These are phyloP conservation scores for Elgaria multicarinata DNA, from an alignment of 2,113 vertebrate genomes.

Conservation along the genomic window DNA sequence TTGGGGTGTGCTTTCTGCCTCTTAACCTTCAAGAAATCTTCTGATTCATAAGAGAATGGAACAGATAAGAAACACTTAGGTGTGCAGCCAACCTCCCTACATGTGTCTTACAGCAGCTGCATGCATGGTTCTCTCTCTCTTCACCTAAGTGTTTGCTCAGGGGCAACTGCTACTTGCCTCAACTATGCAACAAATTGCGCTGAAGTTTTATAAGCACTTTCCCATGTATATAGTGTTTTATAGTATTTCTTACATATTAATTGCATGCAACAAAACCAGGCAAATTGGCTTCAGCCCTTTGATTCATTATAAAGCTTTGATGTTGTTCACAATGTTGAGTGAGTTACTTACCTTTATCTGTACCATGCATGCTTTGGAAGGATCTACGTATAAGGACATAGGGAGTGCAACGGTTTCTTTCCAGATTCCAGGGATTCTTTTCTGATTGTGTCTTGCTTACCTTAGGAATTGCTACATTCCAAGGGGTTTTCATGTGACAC, in stretches of 20 bases:
- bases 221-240: not conserved
- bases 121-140: not conserved
- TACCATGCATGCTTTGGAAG: not conserved
- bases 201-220: not conserved
- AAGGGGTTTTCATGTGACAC: not conserved
- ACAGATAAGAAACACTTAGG: not conserved
- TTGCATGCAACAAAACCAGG: not conserved
- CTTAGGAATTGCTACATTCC: constrained; percentile 18
- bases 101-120: not conserved
- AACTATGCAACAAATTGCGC: not conserved
- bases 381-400: not conserved
- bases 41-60: not conserved
- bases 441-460: constrained; percentile 15
- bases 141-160: not conserved
- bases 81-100: not conserved
- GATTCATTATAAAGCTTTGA: not conserved
- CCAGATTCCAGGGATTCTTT: constrained; percentile 25
- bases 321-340: not conserved
- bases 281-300: not conserved
- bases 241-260: not conserved
- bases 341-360: not conserved
- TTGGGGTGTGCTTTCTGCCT: not conserved
- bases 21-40: not conserved
- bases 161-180: not conserved
- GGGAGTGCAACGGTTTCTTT: not conserved